phyloP scores from a whole-genome alignment of 2,113 vertebrate genomes.

The Speoplatyrhinus poulsoni region DNA sequence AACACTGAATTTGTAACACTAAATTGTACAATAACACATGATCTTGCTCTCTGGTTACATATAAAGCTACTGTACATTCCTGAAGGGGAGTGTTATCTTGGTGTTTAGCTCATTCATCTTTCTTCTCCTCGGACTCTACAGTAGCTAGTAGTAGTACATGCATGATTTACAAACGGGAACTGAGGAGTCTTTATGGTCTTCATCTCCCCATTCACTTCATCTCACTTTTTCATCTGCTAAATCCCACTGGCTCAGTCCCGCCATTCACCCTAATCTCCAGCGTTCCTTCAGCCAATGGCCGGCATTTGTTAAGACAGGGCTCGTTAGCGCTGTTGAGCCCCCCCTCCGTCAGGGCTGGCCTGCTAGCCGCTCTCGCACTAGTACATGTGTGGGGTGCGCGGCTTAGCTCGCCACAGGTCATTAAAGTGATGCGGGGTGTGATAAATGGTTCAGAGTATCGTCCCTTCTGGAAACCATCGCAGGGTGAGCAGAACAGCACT shows the following conservation, averaged over 20 bases:
- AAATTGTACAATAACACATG: too few species aligned
- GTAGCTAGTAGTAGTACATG: neutral
- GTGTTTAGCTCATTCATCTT: neutral
- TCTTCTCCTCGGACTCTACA: neutral
- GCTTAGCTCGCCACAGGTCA: conserved; percentile 27
- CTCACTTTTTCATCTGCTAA: neutral
- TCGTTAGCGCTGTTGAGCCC: conserved; percentile 27
- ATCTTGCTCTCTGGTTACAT: too few species aligned
- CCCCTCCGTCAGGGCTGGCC: neutral
- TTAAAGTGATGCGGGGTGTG: conserved; percentile 21
- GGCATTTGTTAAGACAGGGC: conserved; percentile 20
- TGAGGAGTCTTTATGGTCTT: neutral
- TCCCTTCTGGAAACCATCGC: conserved; percentile 5
- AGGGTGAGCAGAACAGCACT: neutral
- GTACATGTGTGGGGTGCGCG: neutral
- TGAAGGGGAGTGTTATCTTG: too few species aligned
- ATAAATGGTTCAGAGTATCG: conserved; percentile 32
- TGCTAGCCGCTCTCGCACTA: conserved; percentile 5
- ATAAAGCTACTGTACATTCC: too few species aligned
- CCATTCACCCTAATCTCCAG: neutral
- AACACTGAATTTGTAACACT: too few species aligned
- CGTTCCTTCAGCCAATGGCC: neutral
- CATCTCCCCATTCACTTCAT: neutral
- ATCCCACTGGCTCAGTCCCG: conserved; percentile 12
- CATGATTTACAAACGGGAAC: neutral